phyloP scores from a whole-genome alignment of 1,140 invertebrate species.

The Conus betulinus region DNA sequence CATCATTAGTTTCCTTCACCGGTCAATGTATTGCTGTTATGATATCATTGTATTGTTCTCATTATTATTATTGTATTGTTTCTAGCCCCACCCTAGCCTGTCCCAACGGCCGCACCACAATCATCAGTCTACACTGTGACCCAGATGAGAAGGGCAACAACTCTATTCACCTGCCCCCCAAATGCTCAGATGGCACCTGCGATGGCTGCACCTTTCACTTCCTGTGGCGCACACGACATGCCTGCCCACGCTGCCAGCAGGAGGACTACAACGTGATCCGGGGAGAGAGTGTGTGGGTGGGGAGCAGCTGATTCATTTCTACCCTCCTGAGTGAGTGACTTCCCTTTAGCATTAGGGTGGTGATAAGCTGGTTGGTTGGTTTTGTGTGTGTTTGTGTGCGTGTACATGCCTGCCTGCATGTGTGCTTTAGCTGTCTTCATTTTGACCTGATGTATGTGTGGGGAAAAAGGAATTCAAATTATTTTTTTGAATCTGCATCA shows the following conservation, averaged over 20 bases:
- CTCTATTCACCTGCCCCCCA: conserved; percentile 75
- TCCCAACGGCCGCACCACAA: conserved; percentile 77
- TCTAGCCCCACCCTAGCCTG: conserved; percentile 78
- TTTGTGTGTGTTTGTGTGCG: too few species aligned
- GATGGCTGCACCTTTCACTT: conserved; percentile 82
- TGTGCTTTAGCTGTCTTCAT: too few species aligned
- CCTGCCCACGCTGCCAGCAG: conserved; percentile 79
- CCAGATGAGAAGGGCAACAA: conserved; percentile 72
- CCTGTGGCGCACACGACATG: conserved; percentile 77
- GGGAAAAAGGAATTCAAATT: too few species aligned
- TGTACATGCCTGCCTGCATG: too few species aligned
- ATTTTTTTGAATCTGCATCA: too few species aligned
- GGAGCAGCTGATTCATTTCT: conserved; percentile 78
- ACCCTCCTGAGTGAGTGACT: conserved; percentile 75
- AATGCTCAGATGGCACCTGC: conserved; percentile 81
- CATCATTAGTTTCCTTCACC: too few species aligned
- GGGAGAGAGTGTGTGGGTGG: conserved; percentile 79
- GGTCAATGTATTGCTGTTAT: too few species aligned
- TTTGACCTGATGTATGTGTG: too few species aligned
- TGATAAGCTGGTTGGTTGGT: too few species aligned
- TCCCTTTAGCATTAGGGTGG: too few species aligned
- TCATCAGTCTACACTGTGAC: conserved; percentile 77
- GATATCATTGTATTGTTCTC: not conserved
- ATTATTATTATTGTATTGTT: not conserved
- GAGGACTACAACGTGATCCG: conserved; percentile 76